Conservation (phyloP, 1,140 invertebrate species). For the Contarinia nasturtii region DNA sequence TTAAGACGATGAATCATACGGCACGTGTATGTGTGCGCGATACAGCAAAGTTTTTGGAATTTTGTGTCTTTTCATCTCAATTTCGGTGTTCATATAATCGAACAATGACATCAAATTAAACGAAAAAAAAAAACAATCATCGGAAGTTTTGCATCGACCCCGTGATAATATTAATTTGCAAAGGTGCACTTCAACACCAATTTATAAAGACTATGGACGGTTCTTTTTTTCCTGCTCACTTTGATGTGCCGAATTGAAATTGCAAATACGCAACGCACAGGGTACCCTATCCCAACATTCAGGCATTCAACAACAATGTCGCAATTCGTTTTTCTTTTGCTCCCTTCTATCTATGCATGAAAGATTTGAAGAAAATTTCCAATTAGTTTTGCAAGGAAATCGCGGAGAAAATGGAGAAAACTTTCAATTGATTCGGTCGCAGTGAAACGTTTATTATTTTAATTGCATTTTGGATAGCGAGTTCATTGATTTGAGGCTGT, state of each 20-base stretch:
- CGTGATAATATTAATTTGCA: no score
- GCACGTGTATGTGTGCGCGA: no score
- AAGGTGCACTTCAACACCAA: no score
- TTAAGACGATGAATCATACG: no score
- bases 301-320: constrained; percentile 45
- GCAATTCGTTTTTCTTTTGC: constrained; percentile 2
- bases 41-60: not conserved
- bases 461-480: not conserved
- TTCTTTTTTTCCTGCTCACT: not conserved
- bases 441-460: no score
- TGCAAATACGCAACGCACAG: constrained; percentile 23
- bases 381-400: not conserved
- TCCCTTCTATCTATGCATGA: no score
- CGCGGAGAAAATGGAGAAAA: not conserved
- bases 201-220: no score
- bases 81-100: no score
- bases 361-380: no score
- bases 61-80: not conserved
- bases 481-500: not conserved
- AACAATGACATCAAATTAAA: no score
- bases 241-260: constrained; percentile 1
- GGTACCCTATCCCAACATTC: constrained; percentile 97
- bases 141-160: no score
- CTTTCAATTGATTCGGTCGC: not conserved
- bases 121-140: no score